Base-by-base conservation (phyloP, 1,140 invertebrate genomes). In the Globodera ellingtonae region DNA sequence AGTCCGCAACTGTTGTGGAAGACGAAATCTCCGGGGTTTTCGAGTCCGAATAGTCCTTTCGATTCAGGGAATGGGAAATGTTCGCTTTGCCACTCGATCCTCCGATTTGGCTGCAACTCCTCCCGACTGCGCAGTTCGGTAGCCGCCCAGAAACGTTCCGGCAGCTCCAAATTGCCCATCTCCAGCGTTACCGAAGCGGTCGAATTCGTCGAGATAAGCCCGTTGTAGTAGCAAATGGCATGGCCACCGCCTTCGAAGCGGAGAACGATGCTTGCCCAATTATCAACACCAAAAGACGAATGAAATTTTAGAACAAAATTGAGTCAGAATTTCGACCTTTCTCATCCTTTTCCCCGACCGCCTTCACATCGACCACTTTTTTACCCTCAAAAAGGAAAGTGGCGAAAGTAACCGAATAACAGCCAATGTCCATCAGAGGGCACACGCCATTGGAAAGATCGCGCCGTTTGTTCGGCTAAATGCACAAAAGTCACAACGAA, bases 1-100 rank as follows among this genome's bases (percentile, higher is more conserved):
- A 95, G 89, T 35, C 93, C 94, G 70, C 91, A 91, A 59, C 93
- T 93, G 86, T 94, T 94, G n/a, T 80, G 84, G 84, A 92, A 94
- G 89, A 70, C 67, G 24, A 70, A 70, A 8, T 70, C 67, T 18
- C 21, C 67, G 18, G 67, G 10, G 6, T 70, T 24, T 35, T 24
- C 15, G 8, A 9, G 67, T 24, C 56, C 56, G 3, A 59, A 59
- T 0, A 6, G 5, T 10, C 56, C 56, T 35, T 70, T 70, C 18
- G 9, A 15, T 35, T 70, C 46, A 0, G 67, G 67, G 24, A 70
- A 47, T 0, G 24, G 8, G 18, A 70, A 70, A 2, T 70, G 67
- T 4, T 70, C 67, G 24, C 24, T 10, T 35, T 70, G 67, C 67
- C 24, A 35, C 24, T 70, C 24, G 4, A 18, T 35, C 35, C 7